Evolutionary conservation across 2,888 invertebrate genomes (phyloP).

Genomic region (Himalopsyche anomala): DNA sequence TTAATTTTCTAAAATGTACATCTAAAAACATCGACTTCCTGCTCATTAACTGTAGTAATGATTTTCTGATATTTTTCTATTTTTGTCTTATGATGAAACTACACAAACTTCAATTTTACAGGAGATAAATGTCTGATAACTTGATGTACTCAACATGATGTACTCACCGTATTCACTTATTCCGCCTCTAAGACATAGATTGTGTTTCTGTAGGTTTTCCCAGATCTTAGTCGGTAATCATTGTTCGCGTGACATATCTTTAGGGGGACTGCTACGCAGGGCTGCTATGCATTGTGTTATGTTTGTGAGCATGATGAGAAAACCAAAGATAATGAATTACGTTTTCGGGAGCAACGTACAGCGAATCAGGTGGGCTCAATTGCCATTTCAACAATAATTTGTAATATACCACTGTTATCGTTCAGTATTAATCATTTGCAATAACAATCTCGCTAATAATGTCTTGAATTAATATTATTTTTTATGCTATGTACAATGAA

Average conservation of each 20-base stretch:
- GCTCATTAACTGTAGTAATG: too few relatives aligned
- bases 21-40: too few relatives aligned
- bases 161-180: too few relatives aligned
- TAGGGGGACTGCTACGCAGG: constrained; percentile 58
- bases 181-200: constrained; percentile 39
- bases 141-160: too few relatives aligned
- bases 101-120: too few relatives aligned
- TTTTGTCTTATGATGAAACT: too few relatives aligned
- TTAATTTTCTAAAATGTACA: too few relatives aligned
- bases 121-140: too few relatives aligned
- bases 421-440: constrained; percentile 18
- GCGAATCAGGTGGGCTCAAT: constrained; percentile 62
- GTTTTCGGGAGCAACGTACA: constrained; percentile 44
- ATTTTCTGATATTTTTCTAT: too few relatives aligned
- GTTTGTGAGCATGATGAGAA: constrained; percentile 60
- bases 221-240: constrained; percentile 60
- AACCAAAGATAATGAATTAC: constrained; percentile 49
- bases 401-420: constrained; percentile 5
- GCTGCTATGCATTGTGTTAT: constrained; percentile 58
- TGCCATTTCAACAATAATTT: constrained; percentile 43
- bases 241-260: constrained; percentile 52
- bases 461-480: constrained; percentile 21
- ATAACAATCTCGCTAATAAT: constrained; percentile 37
- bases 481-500: constrained; percentile 18
- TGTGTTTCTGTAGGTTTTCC: constrained; percentile 59